Base-by-base conservation (phyloP, 2,888 invertebrate species). In the Drosophila neonasuta region DNA sequence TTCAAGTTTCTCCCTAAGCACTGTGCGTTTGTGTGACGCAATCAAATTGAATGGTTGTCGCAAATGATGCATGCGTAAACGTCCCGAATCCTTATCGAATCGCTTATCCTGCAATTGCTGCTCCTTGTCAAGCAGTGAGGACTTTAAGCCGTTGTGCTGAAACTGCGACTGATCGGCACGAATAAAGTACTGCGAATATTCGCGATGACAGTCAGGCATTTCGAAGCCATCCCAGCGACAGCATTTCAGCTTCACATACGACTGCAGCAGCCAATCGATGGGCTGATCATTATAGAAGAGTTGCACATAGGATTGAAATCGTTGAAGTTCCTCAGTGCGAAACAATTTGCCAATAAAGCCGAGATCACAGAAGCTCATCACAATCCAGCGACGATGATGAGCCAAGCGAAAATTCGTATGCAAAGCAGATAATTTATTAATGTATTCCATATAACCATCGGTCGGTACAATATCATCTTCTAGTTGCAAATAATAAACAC, bases 311-410 rank as follows among this genome's bases (percentile, higher is more conserved):
- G 39, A 11, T 6, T 77, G n/a, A 32, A 79, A 76, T 0, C 42
- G 24, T 11, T 15, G 29, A 1, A 82, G 59, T 3, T 66, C 74
- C 9, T 36, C 2, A 2, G 44, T 44, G 9, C 48, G 46, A 1
- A 85, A 56, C 3, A 85, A 46, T 30, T 85, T 85, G 7, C 86
- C 86, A 24, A 79, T 68, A 24, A 69, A 71, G 1, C 80, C 80
- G 36, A 79, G 51, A 1, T 77, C 62, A 8, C 55, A 50, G 32
- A 80, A 80, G 15, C 77, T 77, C 8, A 85, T 6, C 2, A 71
- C 77, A 13, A 83, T 63, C 71, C 71, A 83, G 3, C 32, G 42
- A 0, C 39, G 62, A 4, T 48, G 44, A 4, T 63, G 13, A 3
- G n/a, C 39, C 15, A 82, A 45, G 1, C 57, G 69, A 24, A 79